A percentile compares a stretch with the other conserved stretches of the same genome.
phyloP scores from a whole-genome alignment of 2,888 invertebrate genomes.

The Leucozona laternaria region DNA sequence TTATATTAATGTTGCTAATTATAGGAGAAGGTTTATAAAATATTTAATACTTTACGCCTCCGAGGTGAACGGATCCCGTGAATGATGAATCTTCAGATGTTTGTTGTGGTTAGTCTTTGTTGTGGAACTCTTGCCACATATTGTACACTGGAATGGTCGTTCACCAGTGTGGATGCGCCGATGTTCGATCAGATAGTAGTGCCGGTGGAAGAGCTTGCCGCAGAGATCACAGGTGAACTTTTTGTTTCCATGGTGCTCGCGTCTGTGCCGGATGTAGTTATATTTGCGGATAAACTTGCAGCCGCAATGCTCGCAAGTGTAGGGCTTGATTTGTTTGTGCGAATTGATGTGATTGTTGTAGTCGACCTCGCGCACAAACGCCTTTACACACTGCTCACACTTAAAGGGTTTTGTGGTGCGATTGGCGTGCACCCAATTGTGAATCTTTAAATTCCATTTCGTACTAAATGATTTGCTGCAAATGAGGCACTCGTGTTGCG shows the following conservation, averaged over 20 bases:
- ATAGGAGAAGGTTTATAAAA: slow-evolving; percentile 67
- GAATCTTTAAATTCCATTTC: slow-evolving; percentile 95
- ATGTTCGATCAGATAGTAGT: slow-evolving; percentile 94
- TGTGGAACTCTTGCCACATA: slow-evolving; percentile 94
- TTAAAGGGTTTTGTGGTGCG: slow-evolving; percentile 93
- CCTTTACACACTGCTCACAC: slow-evolving; percentile 92
- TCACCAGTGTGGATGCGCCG: slow-evolving; percentile 93
- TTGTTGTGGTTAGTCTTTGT: slow-evolving; percentile 96
- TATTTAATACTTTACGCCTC: slow-evolving; percentile 85
- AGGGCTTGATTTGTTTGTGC: slow-evolving; percentile 92
- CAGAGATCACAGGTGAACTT: slow-evolving; percentile 90
- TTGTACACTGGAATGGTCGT: slow-evolving; percentile 91
- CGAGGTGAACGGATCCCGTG: slow-evolving; percentile 93
- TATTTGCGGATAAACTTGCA: slow-evolving; percentile 94
- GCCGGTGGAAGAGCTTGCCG: slow-evolving; percentile 93
- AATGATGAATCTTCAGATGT: slow-evolving; percentile 95
- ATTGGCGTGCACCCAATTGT: slow-evolving; percentile 94
- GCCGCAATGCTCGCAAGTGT: slow-evolving; percentile 94
- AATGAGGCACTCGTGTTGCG: slow-evolving; percentile 91
- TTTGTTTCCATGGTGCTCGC: slow-evolving; percentile 92
- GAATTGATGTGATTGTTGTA: slow-evolving; percentile 93
- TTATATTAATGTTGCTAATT: slow-evolving; percentile 37
- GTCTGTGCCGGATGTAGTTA: slow-evolving; percentile 93
- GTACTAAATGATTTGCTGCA: slow-evolving; percentile 94
- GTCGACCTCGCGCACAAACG: slow-evolving; percentile 92